phyloP scores from a whole-genome alignment of 2,888 invertebrate species.

The Rhopalosiphum nymphaeae region DNA sequence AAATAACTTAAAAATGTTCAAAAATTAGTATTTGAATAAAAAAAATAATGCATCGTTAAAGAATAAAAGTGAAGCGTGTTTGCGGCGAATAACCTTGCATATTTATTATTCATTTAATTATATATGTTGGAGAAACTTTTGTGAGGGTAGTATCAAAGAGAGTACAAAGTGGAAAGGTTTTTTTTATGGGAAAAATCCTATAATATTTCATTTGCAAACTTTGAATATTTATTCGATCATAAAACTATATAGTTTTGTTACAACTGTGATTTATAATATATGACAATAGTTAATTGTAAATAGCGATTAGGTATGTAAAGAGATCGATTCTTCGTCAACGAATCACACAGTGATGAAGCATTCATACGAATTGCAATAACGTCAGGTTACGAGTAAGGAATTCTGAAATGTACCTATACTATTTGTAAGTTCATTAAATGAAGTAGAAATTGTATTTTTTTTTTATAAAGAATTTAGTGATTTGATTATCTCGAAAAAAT shows the following conservation, averaged over 20 bases:
- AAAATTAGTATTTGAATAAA: not conserved
- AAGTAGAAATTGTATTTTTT: not conserved
- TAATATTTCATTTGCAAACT: not conserved
- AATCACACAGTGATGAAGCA: not conserved
- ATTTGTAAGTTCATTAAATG: not conserved
- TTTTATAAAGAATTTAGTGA: not conserved
- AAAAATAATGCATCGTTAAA: not conserved
- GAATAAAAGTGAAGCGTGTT: not conserved
- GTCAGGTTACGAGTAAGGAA: not conserved
- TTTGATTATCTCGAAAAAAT: not conserved
- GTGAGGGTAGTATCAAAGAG: not conserved
- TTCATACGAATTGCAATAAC: not conserved
- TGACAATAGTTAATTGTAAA: not conserved
- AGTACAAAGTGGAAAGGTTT: not conserved
- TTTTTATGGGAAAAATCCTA: not conserved
- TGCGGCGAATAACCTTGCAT: not conserved
- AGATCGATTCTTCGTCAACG: not conserved
- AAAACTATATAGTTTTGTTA: not conserved
- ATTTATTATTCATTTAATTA: not conserved
- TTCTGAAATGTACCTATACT: not conserved
- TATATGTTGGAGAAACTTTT: not conserved
- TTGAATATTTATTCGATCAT: not conserved
- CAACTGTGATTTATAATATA: not conserved
- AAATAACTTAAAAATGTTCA: not conserved
- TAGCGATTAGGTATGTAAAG: not conserved